phyloP scores from a whole-genome alignment of 1,140 invertebrate species.

The Microplitis mediator region DNA sequence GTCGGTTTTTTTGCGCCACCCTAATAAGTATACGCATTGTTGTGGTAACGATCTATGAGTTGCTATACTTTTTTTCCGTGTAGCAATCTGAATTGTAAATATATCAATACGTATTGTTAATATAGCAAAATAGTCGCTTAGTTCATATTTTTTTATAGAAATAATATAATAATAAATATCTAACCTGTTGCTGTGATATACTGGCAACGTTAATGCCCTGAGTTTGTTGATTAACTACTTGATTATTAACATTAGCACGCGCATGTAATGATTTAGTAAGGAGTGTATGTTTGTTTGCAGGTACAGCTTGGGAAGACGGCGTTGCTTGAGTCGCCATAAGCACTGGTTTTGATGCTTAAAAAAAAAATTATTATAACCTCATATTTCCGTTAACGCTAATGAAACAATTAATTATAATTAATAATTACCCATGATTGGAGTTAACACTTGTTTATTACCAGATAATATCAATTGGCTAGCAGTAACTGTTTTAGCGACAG shows the following conservation, averaged over 20 bases:
- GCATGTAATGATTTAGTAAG: conserved; percentile 58
- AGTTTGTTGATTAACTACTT: conserved; percentile 51
- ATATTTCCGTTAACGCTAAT: no score
- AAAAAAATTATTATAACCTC: no score
- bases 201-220: conserved; percentile 54
- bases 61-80: no score
- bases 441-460: conserved; percentile 66
- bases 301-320: conserved; percentile 56
- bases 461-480: conserved; percentile 65
- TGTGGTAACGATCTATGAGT: no score
- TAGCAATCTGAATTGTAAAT: no score
- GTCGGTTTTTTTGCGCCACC: no score
- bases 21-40: no score
- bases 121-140: no score
- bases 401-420: conserved; percentile 5
- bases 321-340: conserved; percentile 57
- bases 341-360: conserved; percentile 54
- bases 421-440: conserved; percentile 67
- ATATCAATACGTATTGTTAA: no score
- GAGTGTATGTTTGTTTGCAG: conserved; percentile 59
- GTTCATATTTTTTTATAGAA: no score
- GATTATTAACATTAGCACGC: conserved; percentile 51
- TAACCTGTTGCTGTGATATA: conserved; percentile 58
- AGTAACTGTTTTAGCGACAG: conserved; percentile 59
- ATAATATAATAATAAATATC: background rate